A percentile compares a stretch with the other conserved stretches of the same genome.
Conservation (phyloP, 2,113 vertebrate genomes). For the Ellobius talpinus region DNA sequence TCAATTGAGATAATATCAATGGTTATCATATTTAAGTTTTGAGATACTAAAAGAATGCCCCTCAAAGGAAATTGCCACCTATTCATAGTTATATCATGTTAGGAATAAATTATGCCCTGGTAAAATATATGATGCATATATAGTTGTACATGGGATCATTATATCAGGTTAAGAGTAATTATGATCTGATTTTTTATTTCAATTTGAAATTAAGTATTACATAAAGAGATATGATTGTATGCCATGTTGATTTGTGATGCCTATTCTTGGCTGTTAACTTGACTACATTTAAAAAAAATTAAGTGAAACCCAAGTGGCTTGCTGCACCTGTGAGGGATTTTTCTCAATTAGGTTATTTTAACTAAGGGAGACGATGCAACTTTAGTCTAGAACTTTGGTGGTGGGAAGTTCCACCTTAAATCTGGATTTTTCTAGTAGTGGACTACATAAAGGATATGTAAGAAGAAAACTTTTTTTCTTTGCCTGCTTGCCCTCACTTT, state of each 20-base stretch:
- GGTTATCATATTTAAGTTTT: neutral
- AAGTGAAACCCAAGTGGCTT: neutral
- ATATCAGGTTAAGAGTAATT: neutral
- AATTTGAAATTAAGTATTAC: neutral
- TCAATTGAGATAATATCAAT: neutral
- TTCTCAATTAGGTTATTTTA: neutral
- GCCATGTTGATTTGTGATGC: neutral
- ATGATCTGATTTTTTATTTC: neutral
- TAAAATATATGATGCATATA: neutral
- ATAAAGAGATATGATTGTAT: neutral
- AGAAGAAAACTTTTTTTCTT: neutral
- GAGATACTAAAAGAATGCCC: neutral
- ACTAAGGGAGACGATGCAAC: neutral
- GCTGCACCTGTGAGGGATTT: neutral
- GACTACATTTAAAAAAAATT: neutral
- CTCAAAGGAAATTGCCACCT: neutral
- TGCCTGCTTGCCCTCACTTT: neutral
- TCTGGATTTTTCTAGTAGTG: neutral
- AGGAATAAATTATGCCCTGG: neutral
- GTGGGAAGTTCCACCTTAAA: neutral
- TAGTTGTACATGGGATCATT: neutral
- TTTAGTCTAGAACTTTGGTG: neutral
- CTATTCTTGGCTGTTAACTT: neutral
- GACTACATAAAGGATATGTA: neutral
- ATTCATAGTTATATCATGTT: neutral